phyloP scores from a whole-genome alignment of 2,888 invertebrate genomes.

The Neoscelio sp. region DNA sequence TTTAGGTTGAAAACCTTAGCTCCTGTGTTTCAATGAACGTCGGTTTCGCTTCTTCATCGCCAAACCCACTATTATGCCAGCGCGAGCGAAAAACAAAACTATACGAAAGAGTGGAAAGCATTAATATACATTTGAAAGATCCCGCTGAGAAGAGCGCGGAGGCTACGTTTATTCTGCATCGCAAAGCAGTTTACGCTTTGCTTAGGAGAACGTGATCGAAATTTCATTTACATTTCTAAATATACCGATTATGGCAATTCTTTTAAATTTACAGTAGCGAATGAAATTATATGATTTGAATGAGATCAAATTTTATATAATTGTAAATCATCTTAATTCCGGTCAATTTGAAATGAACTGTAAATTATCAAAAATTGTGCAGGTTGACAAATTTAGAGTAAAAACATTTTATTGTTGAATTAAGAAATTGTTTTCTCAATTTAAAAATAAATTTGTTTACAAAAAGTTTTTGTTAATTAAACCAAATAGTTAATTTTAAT shows the following conservation, averaged over 20 bases:
- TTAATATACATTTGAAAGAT: slow-evolving; percentile 41
- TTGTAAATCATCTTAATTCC: no score
- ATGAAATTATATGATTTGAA: no score
- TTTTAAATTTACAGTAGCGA: no score
- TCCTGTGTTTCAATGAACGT: slow-evolving; percentile 36
- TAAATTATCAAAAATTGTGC: no score
- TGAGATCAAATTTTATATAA: no score
- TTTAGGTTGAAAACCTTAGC: slow-evolving; percentile 39
- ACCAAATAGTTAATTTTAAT: no score
- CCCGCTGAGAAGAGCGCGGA: background rate
- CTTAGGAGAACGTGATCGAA: background rate
- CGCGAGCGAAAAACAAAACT: slow-evolving; percentile 28
- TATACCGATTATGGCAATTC: background rate
- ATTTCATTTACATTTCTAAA: background rate
- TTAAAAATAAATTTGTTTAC: no score
- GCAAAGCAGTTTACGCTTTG: background rate
- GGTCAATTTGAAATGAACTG: no score
- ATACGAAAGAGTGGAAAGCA: slow-evolving; percentile 31
- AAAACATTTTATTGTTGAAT: no score
- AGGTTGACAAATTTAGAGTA: no score
- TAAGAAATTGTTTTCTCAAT: no score
- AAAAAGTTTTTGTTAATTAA: no score
- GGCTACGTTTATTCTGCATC: background rate
- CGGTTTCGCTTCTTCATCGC: slow-evolving; percentile 27
- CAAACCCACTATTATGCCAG: slow-evolving; percentile 38